phyloP scores from a whole-genome alignment of 1,140 invertebrate species.

The Diabrotica undecimpunctata region DNA sequence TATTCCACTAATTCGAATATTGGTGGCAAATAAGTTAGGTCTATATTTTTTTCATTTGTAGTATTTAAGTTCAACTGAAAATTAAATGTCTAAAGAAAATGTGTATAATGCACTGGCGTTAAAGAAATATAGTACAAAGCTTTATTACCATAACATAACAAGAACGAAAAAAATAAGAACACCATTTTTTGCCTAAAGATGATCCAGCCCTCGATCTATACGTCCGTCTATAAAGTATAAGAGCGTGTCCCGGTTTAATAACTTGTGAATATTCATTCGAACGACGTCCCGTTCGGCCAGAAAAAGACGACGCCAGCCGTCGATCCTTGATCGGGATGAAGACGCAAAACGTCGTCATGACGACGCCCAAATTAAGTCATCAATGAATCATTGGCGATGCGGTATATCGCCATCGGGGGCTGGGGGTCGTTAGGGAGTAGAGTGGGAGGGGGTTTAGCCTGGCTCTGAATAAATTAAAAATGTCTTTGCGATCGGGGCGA shows the following conservation, averaged over 20 bases:
- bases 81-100: too few relatives aligned
- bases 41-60: too few relatives aligned
- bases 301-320: conserved; percentile 32
- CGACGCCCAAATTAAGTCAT: conserved; percentile 44
- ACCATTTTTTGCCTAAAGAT: too few relatives aligned
- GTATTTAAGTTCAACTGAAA: too few relatives aligned
- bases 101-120: too few relatives aligned
- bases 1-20: too few relatives aligned
- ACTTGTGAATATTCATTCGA: conserved; percentile 45
- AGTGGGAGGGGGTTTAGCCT: conserved; percentile 20
- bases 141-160: too few relatives aligned
- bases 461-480: conserved; percentile 43
- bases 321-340: conserved; percentile 31
- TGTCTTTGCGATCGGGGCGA: conserved; percentile 27
- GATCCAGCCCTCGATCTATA: conserved; percentile 19
- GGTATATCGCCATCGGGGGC: conserved; percentile 33
- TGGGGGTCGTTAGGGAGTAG: conserved; percentile 21
- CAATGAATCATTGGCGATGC: conserved; percentile 46
- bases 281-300: conserved; percentile 29
- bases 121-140: too few relatives aligned
- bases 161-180: too few relatives aligned
- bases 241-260: conserved; percentile 43
- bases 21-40: too few relatives aligned
- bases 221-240: conserved; percentile 23
- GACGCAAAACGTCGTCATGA: conserved; percentile 38